Evolutionary conservation across 2,888 invertebrate species (phyloP).

Genomic region (Ernsta delagoae): DNA sequence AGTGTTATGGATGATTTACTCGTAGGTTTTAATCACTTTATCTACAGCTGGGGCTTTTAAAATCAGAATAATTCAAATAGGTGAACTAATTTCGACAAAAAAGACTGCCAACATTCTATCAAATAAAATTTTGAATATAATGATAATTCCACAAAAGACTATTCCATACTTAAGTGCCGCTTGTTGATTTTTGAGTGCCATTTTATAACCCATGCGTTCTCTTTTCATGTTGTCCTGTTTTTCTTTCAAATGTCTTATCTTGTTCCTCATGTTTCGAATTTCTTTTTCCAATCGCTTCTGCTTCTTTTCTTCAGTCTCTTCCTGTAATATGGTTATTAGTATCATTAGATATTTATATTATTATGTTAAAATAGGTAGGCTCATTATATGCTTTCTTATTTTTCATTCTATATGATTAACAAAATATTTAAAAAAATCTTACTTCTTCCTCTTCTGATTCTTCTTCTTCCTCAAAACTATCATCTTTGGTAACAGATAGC

Average conservation of each 20-base stretch:
- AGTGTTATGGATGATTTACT: no score
- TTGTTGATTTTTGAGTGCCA: constrained; percentile 93
- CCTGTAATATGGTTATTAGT: constrained; percentile 63
- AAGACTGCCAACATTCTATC: no score
- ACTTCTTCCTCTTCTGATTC: constrained; percentile 80
- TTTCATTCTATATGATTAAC: neutral
- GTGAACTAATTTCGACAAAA: no score
- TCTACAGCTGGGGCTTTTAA: no score
- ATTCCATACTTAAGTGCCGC: constrained; percentile 86
- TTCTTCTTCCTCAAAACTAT: constrained; percentile 82
- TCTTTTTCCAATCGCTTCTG: constrained; percentile 86
- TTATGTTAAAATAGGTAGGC: neutral
- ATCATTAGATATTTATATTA: neutral
- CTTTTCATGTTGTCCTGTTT: constrained; percentile 91
- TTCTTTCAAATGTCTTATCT: constrained; percentile 87
- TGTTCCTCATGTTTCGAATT: constrained; percentile 87
- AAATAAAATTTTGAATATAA: no score
- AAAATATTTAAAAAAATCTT: constrained; percentile 40
- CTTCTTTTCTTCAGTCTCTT: constrained; percentile 85
- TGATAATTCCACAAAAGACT: neutral
- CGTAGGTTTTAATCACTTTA: no score
- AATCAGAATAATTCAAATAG: no score
- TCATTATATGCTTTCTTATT: no score
- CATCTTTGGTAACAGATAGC: constrained; percentile 79
- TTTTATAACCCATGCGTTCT: constrained; percentile 91